phyloP scores from a whole-genome alignment of 2,888 invertebrate species.

The Lomographa bimaculata region DNA sequence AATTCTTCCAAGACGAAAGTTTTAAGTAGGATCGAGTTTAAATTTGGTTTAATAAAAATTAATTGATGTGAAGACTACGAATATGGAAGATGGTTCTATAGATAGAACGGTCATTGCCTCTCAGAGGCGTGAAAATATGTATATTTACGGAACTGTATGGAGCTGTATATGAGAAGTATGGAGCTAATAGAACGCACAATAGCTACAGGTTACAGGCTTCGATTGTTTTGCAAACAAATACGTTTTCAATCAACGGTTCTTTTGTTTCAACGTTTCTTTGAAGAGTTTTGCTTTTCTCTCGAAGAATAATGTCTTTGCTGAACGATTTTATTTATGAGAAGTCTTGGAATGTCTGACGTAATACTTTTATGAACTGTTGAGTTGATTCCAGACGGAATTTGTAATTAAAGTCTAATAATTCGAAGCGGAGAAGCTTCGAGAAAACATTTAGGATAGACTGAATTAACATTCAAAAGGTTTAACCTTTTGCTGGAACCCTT shows the following conservation, averaged over 20 bases:
- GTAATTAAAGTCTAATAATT: conserved; percentile 12
- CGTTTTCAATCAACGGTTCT: conserved; percentile 30
- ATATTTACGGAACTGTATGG: conserved; percentile 22
- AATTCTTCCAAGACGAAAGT: conserved; percentile 15
- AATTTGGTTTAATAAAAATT: conserved; percentile 8
- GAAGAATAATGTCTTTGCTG: conserved; percentile 21
- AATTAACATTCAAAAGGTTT: background rate
- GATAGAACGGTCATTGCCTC: conserved; percentile 17
- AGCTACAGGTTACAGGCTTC: conserved; percentile 5
- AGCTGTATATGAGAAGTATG: conserved; percentile 19
- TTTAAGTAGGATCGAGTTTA: conserved; percentile 14
- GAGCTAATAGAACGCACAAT: background rate
- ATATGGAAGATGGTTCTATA: conserved; percentile 16
- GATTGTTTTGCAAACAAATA: conserved; percentile 26
- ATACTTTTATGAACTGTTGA: conserved; percentile 3
- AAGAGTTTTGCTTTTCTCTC: conserved; percentile 22
- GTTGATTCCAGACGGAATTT: conserved; percentile 10
- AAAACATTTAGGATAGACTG: conserved; percentile 1
- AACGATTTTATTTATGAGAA: conserved; percentile 12
- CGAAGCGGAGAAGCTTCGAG: background rate
- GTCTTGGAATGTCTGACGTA: too few species aligned
- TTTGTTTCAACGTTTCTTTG: conserved; percentile 23
- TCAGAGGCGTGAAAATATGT: conserved; percentile 20
- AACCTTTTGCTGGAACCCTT: background rate
- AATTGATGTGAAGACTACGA: conserved; percentile 5